A percentile compares a stretch with the other conserved stretches of the same genome.
These are phyloP conservation scores for Ommatoiulus sabulosus DNA, from an alignment of 2,888 invertebrate genomes.

Conservation along the genomic window DNA sequence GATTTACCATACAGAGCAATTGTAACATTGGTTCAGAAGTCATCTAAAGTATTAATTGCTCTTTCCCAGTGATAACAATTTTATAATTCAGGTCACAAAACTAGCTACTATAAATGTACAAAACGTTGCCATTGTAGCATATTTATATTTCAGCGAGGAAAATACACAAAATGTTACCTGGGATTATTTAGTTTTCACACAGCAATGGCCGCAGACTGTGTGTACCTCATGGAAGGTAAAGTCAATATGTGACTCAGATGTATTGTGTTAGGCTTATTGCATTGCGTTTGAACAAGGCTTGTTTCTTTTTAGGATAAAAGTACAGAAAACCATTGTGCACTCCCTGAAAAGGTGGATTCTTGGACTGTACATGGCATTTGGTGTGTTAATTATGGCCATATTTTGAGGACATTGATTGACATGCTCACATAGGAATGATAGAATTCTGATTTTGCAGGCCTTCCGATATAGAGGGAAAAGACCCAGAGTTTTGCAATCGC, in stretches of 20 bases:
- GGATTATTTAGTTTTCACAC: conserved; percentile 83
- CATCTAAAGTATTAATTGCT: no score
- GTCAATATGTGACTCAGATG: neutral
- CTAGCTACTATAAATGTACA: neutral
- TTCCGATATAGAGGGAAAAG: conserved; percentile 75
- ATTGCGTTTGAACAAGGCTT: neutral
- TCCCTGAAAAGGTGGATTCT: conserved; percentile 74
- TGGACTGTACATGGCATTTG: conserved; percentile 89
- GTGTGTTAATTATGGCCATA: conserved; percentile 61
- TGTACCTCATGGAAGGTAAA: conserved; percentile 77
- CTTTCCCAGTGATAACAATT: no score
- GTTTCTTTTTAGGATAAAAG: conserved; percentile 67
- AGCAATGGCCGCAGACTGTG: conserved; percentile 81
- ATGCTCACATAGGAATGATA: neutral
- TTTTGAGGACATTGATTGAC: neutral
- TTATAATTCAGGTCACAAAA: no score
- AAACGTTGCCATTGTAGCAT: neutral
- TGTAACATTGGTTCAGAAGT: no score
- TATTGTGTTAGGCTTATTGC: neutral
- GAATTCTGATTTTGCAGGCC: conserved; percentile 71
- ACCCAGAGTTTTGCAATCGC: conserved; percentile 79
- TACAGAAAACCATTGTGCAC: conserved; percentile 73
- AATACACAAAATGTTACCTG: conserved; percentile 69
- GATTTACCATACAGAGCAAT: no score
- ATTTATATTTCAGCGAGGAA: neutral